phyloP scores from a whole-genome alignment of 2,888 invertebrate species.

The Drosophila neonasuta region DNA sequence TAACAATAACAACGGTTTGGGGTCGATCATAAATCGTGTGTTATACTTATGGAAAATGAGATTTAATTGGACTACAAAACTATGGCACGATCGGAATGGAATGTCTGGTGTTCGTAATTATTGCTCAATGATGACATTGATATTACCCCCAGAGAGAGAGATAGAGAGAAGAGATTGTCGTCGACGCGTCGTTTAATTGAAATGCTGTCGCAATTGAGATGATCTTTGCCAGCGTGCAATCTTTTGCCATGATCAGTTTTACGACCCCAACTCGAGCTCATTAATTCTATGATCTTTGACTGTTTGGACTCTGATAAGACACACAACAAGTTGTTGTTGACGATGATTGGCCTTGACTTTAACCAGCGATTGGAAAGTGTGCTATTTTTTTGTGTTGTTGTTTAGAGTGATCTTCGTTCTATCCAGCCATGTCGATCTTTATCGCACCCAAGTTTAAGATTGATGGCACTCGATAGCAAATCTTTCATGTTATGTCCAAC shows the following conservation, averaged over 20 bases:
- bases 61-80: constrained; percentile 39
- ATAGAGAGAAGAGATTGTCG: constrained; percentile 7
- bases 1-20: constrained; percentile 24
- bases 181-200: constrained; percentile 37
- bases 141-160: constrained; percentile 19
- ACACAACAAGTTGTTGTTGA: constrained; percentile 30
- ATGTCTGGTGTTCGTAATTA: constrained; percentile 28
- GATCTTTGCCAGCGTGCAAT: constrained; percentile 34
- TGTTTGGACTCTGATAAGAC: constrained; percentile 19
- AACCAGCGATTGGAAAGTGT: constrained; percentile 1
- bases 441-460: constrained; percentile 35
- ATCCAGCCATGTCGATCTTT: constrained; percentile 3
- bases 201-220: constrained; percentile 35
- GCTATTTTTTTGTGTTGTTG: background rate
- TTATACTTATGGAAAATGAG: too few relatives aligned
- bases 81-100: constrained; percentile 59
- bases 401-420: background rate
- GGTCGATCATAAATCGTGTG: constrained; percentile 54
- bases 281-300: constrained; percentile 37
- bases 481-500: constrained; percentile 15
- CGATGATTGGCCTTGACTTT: constrained; percentile 6
- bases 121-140: constrained; percentile 62
- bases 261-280: constrained; percentile 30
- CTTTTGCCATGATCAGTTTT: constrained; percentile 22
- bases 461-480: constrained; percentile 33